Percentiles rank a stretch among this genome's conserved stretches.
phyloP scores from a whole-genome alignment of 2,113 vertebrate genomes.

The Perccottus glenii region DNA sequence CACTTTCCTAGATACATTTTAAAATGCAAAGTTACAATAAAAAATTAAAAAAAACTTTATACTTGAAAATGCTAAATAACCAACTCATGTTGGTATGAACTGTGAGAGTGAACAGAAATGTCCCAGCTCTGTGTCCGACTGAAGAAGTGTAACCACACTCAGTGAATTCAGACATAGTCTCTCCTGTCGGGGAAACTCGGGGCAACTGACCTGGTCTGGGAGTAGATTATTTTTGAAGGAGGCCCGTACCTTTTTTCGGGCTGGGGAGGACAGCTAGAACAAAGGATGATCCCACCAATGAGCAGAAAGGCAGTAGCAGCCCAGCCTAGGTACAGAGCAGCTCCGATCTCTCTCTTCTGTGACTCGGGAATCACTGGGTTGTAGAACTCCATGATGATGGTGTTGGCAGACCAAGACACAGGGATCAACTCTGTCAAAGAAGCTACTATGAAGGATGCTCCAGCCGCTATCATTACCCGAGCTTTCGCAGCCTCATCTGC shows the following conservation, averaged over 20 bases:
- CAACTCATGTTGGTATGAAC: too few relatives aligned
- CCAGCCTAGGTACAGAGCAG: slow-evolving; percentile 90
- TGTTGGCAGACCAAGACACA: slow-evolving; percentile 89
- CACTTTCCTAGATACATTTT: too few relatives aligned
- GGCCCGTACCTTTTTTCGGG: slow-evolving; percentile 82
- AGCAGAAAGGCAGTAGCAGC: slow-evolving; percentile 85
- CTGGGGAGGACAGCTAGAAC: slow-evolving; percentile 85
- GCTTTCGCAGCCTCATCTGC: slow-evolving; percentile 87
- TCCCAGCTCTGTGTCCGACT: not conserved
- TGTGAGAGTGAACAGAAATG: too few relatives aligned
- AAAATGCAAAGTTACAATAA: too few relatives aligned
- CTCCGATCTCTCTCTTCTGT: slow-evolving; percentile 89
- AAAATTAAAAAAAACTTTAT: too few relatives aligned
- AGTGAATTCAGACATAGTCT: slow-evolving; percentile 86
- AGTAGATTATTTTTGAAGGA: slow-evolving; percentile 81
- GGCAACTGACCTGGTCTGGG: slow-evolving; percentile 77
- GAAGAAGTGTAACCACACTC: not conserved
- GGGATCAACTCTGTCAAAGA: slow-evolving; percentile 87
- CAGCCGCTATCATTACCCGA: slow-evolving; percentile 87
- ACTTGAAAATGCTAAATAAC: too few relatives aligned
- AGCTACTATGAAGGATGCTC: slow-evolving; percentile 83
- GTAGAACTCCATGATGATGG: slow-evolving; percentile 90
- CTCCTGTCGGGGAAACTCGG: slow-evolving; percentile 76
- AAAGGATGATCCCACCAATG: slow-evolving; percentile 86
- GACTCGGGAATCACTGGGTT: slow-evolving; percentile 72